Conservation (phyloP, 2,797 vertebrate genomes). For the Anguilla obscura region DNA sequence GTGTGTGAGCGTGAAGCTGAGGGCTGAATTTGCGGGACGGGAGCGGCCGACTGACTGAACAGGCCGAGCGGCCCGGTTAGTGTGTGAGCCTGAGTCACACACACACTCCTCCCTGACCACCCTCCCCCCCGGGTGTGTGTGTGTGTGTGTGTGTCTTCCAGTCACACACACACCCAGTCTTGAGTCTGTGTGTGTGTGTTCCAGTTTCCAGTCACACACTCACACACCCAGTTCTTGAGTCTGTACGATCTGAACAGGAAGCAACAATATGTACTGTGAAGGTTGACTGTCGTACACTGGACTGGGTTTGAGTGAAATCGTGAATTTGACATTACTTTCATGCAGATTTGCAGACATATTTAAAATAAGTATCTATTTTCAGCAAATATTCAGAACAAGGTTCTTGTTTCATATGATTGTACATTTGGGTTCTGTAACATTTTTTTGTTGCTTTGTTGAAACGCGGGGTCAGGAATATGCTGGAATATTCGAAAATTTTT, state of each 20-base stretch:
- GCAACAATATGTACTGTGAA: neutral
- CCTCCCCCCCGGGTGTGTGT: neutral
- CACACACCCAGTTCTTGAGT: neutral
- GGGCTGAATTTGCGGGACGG: neutral
- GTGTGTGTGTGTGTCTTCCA: neutral
- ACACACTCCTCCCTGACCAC: neutral
- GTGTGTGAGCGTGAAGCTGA: neutral
- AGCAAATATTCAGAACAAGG: neutral
- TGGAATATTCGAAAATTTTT: neutral
- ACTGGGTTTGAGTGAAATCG: neutral
- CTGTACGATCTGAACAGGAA: neutral
- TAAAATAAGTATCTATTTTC: neutral
- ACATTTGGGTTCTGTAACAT: neutral
- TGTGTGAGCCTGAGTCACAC: neutral
- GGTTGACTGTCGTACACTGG: neutral
- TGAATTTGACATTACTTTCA: neutral
- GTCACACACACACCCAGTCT: neutral
- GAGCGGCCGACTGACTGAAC: constrained; percentile 7
- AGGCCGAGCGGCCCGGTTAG: neutral
- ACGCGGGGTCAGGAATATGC: neutral
- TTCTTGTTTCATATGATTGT: neutral
- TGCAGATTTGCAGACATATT: too few relatives aligned
- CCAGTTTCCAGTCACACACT: neutral
- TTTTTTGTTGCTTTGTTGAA: neutral
- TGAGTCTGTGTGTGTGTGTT: too few relatives aligned